phyloP scores from a whole-genome alignment of 2,888 invertebrate genomes.

The Ichneumoninae sp. region DNA sequence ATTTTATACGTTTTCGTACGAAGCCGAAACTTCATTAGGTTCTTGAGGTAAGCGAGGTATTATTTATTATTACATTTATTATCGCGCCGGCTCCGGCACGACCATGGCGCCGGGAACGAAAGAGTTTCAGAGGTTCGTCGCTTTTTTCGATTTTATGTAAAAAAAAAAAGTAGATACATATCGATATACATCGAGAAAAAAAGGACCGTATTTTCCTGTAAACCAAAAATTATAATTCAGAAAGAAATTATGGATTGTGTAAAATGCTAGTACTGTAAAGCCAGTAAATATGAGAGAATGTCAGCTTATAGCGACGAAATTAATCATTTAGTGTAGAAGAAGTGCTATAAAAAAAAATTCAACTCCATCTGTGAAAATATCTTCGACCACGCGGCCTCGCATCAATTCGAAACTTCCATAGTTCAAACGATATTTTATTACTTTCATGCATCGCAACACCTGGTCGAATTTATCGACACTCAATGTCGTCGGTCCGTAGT shows the following conservation, averaged over 20 bases:
- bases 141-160: background rate
- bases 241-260: no score
- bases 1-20: conserved; percentile 71
- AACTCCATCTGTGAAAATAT: background rate
- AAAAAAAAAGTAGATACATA: background rate
- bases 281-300: background rate
- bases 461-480: conserved; percentile 19
- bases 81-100: conserved; percentile 46
- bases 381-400: background rate
- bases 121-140: conserved; percentile 4
- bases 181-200: background rate
- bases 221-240: no score
- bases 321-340: background rate
- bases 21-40: conserved; percentile 64
- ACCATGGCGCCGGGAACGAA: conserved; percentile 31
- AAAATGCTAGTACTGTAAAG: no score
- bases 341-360: background rate
- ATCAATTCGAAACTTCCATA: background rate
- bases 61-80: conserved; percentile 68
- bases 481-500: background rate
- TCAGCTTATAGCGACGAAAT: background rate
- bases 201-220: background rate
- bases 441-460: background rate
- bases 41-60: conserved; percentile 48
- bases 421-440: background rate